Conservation (phyloP, 2,113 vertebrate genomes). For the Indicator maculatus region DNA sequence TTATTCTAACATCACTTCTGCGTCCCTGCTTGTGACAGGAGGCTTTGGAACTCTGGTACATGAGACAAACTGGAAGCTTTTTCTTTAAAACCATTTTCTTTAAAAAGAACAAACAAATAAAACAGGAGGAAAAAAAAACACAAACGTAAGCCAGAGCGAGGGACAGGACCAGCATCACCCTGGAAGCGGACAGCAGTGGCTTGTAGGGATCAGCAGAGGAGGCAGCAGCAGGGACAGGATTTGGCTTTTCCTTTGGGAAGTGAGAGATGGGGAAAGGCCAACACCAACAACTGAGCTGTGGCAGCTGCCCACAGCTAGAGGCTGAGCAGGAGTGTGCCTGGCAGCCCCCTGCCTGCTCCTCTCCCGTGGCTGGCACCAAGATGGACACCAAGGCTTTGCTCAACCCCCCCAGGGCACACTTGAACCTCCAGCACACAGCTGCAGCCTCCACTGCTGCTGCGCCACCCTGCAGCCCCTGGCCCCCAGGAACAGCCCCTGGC, state of each 20-base stretch:
- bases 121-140: neutral
- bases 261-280: neutral
- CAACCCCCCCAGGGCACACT: fast-evolving
- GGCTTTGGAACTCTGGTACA: neutral
- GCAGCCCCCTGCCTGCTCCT: fast-evolving
- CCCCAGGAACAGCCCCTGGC: no score
- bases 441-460: no score
- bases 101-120: neutral
- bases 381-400: neutral
- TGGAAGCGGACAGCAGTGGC: neutral
- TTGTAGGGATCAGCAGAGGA: neutral
- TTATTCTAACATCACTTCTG: slow-evolving; percentile 57
- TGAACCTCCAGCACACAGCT: no score
- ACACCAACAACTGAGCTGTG: neutral
- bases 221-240: neutral
- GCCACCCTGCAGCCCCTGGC: no score
- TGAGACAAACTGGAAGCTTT: neutral
- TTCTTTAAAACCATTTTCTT: neutral
- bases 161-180: neutral
- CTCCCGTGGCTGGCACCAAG: fast-evolving
- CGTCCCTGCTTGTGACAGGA: slow-evolving; percentile 5
- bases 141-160: neutral
- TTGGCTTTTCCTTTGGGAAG: neutral
- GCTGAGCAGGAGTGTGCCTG: fast-evolving
- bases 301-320: neutral